phyloP scores from a whole-genome alignment of 2,888 invertebrate species.

The Phoronis australis region DNA sequence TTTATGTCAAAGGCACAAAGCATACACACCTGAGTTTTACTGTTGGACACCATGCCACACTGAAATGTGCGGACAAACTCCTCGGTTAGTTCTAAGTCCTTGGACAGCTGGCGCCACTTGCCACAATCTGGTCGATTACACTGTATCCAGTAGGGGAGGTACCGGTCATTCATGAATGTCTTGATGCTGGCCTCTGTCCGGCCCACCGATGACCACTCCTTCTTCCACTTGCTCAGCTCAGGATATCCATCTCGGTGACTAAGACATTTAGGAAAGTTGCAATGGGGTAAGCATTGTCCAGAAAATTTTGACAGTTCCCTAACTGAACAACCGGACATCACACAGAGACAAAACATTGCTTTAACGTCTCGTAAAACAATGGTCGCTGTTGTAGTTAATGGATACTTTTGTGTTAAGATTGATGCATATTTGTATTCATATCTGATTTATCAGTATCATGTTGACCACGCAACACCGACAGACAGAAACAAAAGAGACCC shows the following conservation, averaged over 20 bases:
- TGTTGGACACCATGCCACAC: slow-evolving; percentile 34
- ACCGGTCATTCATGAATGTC: slow-evolving; percentile 42
- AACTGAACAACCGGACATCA: background rate
- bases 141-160: slow-evolving; percentile 52
- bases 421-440: too few species aligned
- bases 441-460: too few species aligned
- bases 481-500: too few species aligned
- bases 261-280: too few species aligned
- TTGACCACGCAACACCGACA: too few species aligned
- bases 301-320: background rate
- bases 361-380: too few species aligned
- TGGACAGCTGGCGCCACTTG: slow-evolving; percentile 50
- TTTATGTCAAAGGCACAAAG: too few species aligned
- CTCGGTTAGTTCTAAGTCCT: slow-evolving; percentile 26
- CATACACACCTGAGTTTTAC: too few species aligned
- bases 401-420: too few species aligned
- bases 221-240: slow-evolving; percentile 38
- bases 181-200: slow-evolving; percentile 39
- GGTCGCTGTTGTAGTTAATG: too few species aligned
- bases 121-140: slow-evolving; percentile 41
- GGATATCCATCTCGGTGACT: slow-evolving; percentile 37
- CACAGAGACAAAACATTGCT: too few species aligned
- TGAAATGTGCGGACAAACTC: slow-evolving; percentile 29
- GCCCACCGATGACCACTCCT: slow-evolving; percentile 41
- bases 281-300: slow-evolving; percentile 3